phyloP scores from a whole-genome alignment of 2,797 vertebrate genomes.

The Oreortyx pictus region DNA sequence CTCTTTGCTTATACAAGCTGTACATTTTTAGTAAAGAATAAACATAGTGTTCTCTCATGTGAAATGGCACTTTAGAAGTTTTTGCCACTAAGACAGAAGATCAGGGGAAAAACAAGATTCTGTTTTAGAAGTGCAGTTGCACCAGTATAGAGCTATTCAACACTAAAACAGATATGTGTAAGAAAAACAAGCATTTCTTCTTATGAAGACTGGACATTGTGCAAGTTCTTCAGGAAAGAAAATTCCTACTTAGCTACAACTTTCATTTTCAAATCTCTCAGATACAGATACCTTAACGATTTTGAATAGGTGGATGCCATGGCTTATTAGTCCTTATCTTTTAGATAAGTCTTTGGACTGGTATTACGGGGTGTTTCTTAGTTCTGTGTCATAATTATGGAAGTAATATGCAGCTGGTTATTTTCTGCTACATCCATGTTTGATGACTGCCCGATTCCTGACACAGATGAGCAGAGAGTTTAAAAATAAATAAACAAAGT shows the following conservation, averaged over 20 bases:
- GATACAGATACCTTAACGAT: not conserved
- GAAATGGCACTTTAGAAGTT: not conserved
- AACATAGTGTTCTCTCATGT: not conserved
- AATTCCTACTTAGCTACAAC: not conserved
- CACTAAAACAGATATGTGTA: not conserved
- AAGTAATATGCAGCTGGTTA: not conserved
- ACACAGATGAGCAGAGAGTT: not conserved
- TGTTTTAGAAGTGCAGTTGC: not conserved
- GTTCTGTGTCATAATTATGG: not conserved
- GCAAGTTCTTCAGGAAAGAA: not conserved
- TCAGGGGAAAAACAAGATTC: not conserved
- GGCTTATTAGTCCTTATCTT: not conserved
- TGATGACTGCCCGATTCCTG: not conserved
- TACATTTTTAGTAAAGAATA: not conserved
- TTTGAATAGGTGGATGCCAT: not conserved
- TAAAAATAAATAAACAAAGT: not conserved
- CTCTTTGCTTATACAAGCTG: not conserved
- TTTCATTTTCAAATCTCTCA: not conserved
- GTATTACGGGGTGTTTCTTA: not conserved
- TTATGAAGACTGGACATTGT: not conserved
- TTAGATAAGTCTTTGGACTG: not conserved
- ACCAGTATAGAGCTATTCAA: not conserved
- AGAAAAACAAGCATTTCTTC: not conserved
- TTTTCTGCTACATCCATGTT: fast-evolving
- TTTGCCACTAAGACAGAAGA: not conserved